Conservation (phyloP, 2,888 invertebrate species). For the Rhamphomyia laevipes region DNA sequence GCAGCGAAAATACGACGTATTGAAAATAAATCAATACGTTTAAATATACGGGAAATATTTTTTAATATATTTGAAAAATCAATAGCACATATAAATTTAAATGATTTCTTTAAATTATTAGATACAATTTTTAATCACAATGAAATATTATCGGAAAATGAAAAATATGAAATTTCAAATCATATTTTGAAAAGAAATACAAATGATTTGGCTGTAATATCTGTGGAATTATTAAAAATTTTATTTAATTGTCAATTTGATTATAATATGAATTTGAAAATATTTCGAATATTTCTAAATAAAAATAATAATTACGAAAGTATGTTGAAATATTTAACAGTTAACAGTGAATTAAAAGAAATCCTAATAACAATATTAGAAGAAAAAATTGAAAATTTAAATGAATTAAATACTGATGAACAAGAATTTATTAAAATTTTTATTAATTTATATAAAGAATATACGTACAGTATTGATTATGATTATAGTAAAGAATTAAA, state of each 20-base stretch:
- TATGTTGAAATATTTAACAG: background rate
- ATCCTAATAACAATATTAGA: background rate
- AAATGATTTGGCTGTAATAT: too few relatives aligned
- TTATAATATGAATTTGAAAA: background rate
- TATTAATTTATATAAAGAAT: background rate
- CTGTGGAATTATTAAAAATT: background rate
- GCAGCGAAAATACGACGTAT: slow-evolving; percentile 1
- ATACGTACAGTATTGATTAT: background rate
- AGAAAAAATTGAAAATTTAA: background rate
- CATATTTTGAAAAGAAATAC: background rate
- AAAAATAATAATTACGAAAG: background rate
- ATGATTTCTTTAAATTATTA: background rate
- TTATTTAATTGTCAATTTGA: background rate
- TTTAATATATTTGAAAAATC: slow-evolving; percentile 2
- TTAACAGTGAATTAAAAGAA: background rate
- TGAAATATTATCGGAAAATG: background rate
- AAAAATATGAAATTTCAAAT: background rate
- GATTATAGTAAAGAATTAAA: background rate
- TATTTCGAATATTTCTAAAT: background rate
- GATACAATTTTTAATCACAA: background rate
- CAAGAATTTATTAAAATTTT: background rate
- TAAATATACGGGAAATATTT: slow-evolving; percentile 1
- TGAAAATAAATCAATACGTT: slow-evolving; percentile 7
- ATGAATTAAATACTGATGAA: background rate
- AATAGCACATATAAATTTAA: background rate